phyloP scores from a whole-genome alignment of 2,113 vertebrate species.

The Saguinus midas region DNA sequence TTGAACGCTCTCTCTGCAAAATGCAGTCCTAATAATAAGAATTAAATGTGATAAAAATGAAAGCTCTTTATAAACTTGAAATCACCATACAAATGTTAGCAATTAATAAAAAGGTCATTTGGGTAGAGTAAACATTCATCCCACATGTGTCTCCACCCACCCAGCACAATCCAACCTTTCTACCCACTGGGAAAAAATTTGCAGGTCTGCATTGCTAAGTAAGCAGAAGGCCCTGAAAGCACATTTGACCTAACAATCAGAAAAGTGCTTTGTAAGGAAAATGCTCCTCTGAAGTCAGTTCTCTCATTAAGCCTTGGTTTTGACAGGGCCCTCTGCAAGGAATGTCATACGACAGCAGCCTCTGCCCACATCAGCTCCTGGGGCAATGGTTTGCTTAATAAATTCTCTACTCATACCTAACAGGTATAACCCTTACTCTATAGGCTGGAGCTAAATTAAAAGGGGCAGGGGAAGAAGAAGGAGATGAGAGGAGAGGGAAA shows the following conservation, averaged over 20 bases:
- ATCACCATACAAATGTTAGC: neutral
- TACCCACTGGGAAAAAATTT: neutral
- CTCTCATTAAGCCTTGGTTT: neutral
- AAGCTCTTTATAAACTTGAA: neutral
- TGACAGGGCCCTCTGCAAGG: neutral
- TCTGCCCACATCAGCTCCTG: neutral
- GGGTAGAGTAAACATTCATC: neutral
- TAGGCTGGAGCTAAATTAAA: neutral
- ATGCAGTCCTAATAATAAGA: neutral
- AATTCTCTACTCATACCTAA: neutral
- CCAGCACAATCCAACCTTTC: neutral
- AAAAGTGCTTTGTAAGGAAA: conserved; percentile 41
- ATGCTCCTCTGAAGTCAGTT: neutral
- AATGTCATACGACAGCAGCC: neutral
- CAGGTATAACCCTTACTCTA: neutral
- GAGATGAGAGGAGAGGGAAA: neutral
- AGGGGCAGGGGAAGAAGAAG: neutral
- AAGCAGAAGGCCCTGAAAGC: conserved; percentile 17
- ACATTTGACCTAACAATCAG: neutral
- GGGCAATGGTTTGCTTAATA: neutral
- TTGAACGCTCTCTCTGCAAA: neutral
- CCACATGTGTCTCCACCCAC: neutral
- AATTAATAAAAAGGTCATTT: neutral
- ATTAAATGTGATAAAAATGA: neutral
- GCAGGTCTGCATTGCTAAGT: neutral